Conservation (phyloP, 2,888 invertebrate species). For the Tipula lateralis region DNA sequence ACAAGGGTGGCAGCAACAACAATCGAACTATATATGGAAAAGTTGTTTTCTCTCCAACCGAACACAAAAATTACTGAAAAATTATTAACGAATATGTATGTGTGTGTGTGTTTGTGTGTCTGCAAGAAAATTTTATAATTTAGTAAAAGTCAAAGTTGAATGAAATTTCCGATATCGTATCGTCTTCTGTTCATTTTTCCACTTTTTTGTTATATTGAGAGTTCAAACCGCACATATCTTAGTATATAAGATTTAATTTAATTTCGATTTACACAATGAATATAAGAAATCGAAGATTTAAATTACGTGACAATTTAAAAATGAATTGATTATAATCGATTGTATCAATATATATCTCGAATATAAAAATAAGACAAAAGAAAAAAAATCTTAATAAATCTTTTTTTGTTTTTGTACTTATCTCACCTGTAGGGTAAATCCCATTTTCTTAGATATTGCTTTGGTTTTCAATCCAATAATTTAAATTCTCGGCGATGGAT, state of each 20-base stretch:
- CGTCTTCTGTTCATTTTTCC: not conserved
- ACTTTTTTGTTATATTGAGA: not conserved
- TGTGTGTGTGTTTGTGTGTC: not conserved
- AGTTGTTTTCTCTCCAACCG: not conserved
- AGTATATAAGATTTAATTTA: not conserved
- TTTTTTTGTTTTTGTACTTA: not conserved
- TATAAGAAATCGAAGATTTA: not conserved
- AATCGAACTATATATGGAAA: too few relatives aligned
- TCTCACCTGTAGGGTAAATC: too few relatives aligned
- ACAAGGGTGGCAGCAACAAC: too few relatives aligned
- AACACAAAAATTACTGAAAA: not conserved
- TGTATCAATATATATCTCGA: not conserved
- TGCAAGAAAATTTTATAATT: not conserved
- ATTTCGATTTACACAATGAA: not conserved
- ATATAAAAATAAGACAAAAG: not conserved
- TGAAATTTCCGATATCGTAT: not conserved
- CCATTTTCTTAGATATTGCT: not conserved
- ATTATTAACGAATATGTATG: not conserved
- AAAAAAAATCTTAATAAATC: not conserved
- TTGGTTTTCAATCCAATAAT: not conserved
- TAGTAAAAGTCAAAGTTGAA: not conserved
- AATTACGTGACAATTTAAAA: not conserved
- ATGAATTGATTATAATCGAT: conserved; percentile 11
- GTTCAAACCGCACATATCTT: not conserved
- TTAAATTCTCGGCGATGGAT: not conserved